These are phyloP conservation scores for Troides oblongomaculatus DNA, from an alignment of 2,888 invertebrate genomes.

Conservation along the genomic window DNA sequence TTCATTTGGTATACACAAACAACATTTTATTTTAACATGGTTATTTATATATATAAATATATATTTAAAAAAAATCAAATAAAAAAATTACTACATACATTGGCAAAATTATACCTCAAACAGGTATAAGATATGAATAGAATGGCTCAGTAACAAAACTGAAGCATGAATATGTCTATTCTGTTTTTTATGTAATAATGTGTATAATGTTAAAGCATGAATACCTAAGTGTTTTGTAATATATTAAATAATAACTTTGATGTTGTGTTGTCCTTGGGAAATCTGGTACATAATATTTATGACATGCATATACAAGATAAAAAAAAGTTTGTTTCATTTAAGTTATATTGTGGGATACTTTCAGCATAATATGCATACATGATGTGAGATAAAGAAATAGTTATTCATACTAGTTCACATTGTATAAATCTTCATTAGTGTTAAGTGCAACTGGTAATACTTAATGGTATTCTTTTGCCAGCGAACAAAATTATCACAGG, in stretches of 20 bases:
- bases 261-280: conserved; percentile 27
- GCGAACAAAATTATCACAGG: background rate
- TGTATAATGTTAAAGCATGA: conserved; percentile 32
- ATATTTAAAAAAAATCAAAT: background rate
- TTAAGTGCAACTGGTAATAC: background rate
- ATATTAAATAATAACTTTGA: conserved; percentile 42
- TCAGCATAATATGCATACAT: background rate
- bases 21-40: background rate
- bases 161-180: conserved; percentile 31
- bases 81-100: background rate
- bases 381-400: background rate
- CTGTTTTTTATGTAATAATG: conserved; percentile 15
- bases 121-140: conserved; percentile 28
- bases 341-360: background rate
- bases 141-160: conserved; percentile 32
- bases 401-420: background rate
- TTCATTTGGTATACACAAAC: background rate
- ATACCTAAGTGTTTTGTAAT: conserved; percentile 49
- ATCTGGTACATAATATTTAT: background rate
- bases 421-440: background rate
- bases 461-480: background rate
- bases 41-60: background rate
- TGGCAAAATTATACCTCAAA: background rate
- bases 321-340: background rate
- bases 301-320: background rate